Evolutionary conservation across 1,140 invertebrate genomes (phyloP), one percentile per base, ranked within the genome.

Genomic region (Agrilus planipennis): DNA sequence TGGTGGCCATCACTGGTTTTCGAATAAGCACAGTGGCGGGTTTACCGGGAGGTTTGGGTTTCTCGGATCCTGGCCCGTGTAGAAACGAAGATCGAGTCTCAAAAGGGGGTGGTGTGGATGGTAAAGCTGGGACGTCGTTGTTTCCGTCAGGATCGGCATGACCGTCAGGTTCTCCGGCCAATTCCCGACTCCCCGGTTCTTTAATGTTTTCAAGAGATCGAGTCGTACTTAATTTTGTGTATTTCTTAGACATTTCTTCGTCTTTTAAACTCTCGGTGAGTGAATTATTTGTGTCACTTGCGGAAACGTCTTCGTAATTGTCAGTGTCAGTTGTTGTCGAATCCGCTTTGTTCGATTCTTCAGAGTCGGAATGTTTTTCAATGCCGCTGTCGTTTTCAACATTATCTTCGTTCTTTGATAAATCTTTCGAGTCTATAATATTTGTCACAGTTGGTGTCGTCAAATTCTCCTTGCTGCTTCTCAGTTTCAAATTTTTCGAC

Each of bases 91-190:
- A 63, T 27, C 58, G 52, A 2, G 45, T 37, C 54, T 80, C 76
- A 28, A 75, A 52, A 2, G 50, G 56, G 12, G 75, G 68, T 11
- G 77, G 76, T 21, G 72, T 79, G 36, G 71, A 70, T 0, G 79
- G 77, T 40, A 81, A 54, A 1, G 76, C 77, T 1, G 79, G 70
- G 14, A 62, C 53, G 61, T 81, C 77, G 3, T 57, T 63, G 0
- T 67, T 61, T 21, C 77, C 75, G 49, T 84, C 80, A 2, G 82
- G 79, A 62, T 85, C 82, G 12, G 81, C 81, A 47, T 77, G 74
- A 4, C 83, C 84, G 48, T 87, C 83, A 0, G 83, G 83, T 47
- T 84, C 82, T 1, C 83, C 84, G 2, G 82, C 82, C 45, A 79
- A 64, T 50, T 86, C 83, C 3, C 84, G 34, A 30, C 45, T 53